phyloP scores from a whole-genome alignment of 2,797 vertebrate species.

The Brachyalestes nurse region DNA sequence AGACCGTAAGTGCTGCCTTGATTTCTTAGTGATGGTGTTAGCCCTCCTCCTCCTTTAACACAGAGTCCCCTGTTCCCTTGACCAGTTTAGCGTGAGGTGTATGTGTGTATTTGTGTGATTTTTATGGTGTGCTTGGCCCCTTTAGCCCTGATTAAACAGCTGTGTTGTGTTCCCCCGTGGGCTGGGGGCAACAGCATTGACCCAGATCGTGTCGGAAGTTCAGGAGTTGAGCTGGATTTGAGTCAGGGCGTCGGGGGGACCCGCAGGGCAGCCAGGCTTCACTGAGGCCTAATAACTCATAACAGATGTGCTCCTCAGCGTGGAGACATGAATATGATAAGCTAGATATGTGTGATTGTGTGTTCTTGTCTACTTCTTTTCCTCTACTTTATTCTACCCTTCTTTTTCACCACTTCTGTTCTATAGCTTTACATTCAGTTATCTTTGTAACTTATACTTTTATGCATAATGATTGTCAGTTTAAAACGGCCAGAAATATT shows the following conservation, averaged over 20 bases:
- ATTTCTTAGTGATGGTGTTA: neutral
- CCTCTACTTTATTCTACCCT: too few relatives aligned
- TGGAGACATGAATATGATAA: constrained; percentile 13
- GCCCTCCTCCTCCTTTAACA: neutral
- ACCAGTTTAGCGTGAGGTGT: constrained; percentile 10
- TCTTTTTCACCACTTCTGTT: too few relatives aligned
- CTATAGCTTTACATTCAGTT: neutral
- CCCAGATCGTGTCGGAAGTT: constrained; percentile 82
- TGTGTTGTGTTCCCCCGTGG: constrained; percentile 64
- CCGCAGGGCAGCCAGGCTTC: constrained; percentile 28
- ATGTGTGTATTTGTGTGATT: constrained; percentile 27
- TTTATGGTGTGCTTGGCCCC: constrained; percentile 43
- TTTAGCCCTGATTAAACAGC: constrained; percentile 66
- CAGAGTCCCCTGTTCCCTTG: constrained; percentile 1
- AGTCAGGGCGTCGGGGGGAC: constrained; percentile 44
- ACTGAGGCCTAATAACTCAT: constrained; percentile 55
- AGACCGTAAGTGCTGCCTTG: neutral
- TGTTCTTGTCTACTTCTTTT: neutral
- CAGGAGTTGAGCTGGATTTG: constrained; percentile 79
- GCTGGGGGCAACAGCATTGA: constrained; percentile 72
- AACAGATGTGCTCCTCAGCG: constrained; percentile 57
- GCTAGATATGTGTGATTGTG: neutral
- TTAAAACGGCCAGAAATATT: too few relatives aligned
- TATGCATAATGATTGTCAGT: neutral
- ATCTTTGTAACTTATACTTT: neutral